These are phyloP conservation scores for Podotricha telesiphe DNA, from an alignment of 2,888 invertebrate species.

Conservation along the genomic window DNA sequence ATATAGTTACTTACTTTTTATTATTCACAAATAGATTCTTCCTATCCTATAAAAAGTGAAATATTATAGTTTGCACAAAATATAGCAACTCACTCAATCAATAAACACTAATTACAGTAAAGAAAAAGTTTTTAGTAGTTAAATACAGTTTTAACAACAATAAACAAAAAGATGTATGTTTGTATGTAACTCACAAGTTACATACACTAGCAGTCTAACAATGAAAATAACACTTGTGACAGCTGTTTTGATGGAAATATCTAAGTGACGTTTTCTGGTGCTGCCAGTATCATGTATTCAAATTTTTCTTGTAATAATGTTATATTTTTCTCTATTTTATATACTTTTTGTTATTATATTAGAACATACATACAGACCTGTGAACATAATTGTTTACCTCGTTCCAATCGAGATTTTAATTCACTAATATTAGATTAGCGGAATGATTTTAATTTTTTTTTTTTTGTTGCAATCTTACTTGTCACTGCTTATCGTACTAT, in stretches of 20 bases:
- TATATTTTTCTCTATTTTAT: too few species aligned
- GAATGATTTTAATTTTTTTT: too few species aligned
- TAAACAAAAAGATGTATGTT: background rate
- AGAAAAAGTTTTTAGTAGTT: background rate
- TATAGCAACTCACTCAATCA: background rate
- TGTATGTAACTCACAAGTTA: background rate
- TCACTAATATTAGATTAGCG: too few species aligned
- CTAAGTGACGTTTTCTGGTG: conserved; percentile 5
- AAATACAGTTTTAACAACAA: background rate
- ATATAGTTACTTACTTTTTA: conserved; percentile 15
- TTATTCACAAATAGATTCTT: conserved; percentile 2
- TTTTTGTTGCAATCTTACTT: too few species aligned
- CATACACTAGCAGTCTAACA: conserved; percentile 3
- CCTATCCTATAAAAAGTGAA: background rate
- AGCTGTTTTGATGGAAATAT: conserved; percentile 6
- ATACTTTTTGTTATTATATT: too few species aligned
- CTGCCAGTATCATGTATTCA: background rate
- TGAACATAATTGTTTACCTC: too few species aligned
- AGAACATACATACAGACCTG: too few species aligned
- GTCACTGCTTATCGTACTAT: too few species aligned
- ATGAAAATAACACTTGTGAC: conserved; percentile 14
- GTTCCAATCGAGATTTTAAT: too few species aligned
- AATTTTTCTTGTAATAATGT: background rate
- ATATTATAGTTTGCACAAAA: background rate
- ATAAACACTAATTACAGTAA: background rate